A percentile compares a stretch with the other conserved stretches of the same genome.
phyloP scores from a whole-genome alignment of 1,140 invertebrate genomes.

The Leptonema lineaticorne region DNA sequence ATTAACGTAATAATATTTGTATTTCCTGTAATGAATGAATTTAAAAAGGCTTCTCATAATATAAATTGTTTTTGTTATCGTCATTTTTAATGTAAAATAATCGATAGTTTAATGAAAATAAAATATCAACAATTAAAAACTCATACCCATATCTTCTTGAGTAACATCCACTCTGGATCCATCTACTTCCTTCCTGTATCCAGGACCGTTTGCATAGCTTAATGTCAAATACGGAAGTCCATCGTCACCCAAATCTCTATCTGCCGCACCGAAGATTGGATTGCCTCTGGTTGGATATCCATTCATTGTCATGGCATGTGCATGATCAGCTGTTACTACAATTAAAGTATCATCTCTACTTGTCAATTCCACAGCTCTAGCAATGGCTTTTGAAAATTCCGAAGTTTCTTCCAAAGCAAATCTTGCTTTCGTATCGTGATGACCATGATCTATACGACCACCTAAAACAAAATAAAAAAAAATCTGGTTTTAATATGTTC shows the following conservation, averaged over 20 bases:
- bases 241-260: conserved; percentile 49
- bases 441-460: conserved; percentile 65
- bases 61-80: no score
- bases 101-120: no score
- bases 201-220: conserved; percentile 73
- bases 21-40: no score
- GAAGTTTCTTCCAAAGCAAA: conserved; percentile 64
- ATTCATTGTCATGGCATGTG: conserved; percentile 64
- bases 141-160: conserved; percentile 25
- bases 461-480: conserved; percentile 36
- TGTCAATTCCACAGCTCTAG: conserved; percentile 55
- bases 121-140: background rate
- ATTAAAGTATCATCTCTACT: conserved; percentile 62
- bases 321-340: conserved; percentile 67
- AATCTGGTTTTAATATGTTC: background rate
- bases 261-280: conserved; percentile 62
- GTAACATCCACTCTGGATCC: conserved; percentile 24
- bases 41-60: no score
- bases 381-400: conserved; percentile 62
- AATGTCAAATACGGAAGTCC: conserved; percentile 71
- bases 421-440: conserved; percentile 60
- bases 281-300: conserved; percentile 71
- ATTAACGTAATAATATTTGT: no score
- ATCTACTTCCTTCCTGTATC: conserved; percentile 49
- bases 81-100: background rate